These are phyloP conservation scores for Anticlea derivata DNA, from an alignment of 2,888 invertebrate species.

Conservation along the genomic window DNA sequence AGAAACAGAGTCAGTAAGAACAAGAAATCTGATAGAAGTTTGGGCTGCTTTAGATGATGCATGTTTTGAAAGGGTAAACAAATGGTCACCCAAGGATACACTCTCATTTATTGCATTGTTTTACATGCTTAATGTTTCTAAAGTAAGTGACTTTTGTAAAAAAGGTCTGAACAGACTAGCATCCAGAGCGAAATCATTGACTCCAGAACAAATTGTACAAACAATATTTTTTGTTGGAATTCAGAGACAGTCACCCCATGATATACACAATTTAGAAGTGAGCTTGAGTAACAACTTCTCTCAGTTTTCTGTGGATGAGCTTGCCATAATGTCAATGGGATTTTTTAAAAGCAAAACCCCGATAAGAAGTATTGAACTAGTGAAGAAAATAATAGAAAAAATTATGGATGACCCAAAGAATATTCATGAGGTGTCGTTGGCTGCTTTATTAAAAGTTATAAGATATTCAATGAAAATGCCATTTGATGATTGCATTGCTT, in stretches of 20 bases:
- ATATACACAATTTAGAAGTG: slow-evolving; percentile 87
- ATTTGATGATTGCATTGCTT: slow-evolving; percentile 57
- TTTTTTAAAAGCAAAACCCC: slow-evolving; percentile 90
- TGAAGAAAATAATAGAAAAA: slow-evolving; percentile 77
- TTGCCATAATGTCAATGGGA: slow-evolving; percentile 89
- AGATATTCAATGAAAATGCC: slow-evolving; percentile 82
- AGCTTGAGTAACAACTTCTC: slow-evolving; percentile 78
- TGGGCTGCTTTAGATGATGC: slow-evolving; percentile 88
- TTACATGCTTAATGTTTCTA: slow-evolving; percentile 83
- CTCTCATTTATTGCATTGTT: slow-evolving; percentile 86
- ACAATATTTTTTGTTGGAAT: slow-evolving; percentile 87
- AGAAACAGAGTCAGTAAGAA: slow-evolving; percentile 70
- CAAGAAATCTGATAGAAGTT: slow-evolving; percentile 85
- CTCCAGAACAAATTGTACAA: slow-evolving; percentile 86
- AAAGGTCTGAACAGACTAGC: slow-evolving; percentile 81
- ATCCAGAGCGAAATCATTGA: slow-evolving; percentile 83
- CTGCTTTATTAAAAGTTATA: slow-evolving; percentile 86
- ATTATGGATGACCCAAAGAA: slow-evolving; percentile 75
- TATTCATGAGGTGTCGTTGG: slow-evolving; percentile 86
- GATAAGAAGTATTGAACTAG: slow-evolving; percentile 77
- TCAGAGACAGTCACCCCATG: slow-evolving; percentile 78
- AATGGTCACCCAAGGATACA: slow-evolving; percentile 80
- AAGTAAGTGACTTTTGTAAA: slow-evolving; percentile 81
- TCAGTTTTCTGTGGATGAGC: slow-evolving; percentile 85
- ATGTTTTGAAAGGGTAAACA: slow-evolving; percentile 72